phyloP scores from a whole-genome alignment of 2,113 vertebrate species.

The Nicator chloris region DNA sequence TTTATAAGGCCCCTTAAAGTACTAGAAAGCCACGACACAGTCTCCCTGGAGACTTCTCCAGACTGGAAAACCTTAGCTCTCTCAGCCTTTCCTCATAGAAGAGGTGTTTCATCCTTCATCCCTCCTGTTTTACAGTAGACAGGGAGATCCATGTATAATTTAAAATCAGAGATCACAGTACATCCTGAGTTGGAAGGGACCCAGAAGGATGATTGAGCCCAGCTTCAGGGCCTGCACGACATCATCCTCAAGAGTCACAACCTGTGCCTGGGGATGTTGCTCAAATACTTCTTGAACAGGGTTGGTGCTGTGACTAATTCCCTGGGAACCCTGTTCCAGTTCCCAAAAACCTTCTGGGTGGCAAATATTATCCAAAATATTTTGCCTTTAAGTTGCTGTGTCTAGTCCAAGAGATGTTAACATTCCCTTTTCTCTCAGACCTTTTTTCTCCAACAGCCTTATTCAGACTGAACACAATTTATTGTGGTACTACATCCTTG shows the following conservation, averaged over 20 bases:
- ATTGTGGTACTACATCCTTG: accelerated
- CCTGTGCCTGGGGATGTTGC: neutral
- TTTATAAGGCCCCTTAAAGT: neutral
- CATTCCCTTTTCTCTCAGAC: neutral
- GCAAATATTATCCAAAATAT: neutral
- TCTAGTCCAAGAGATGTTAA: neutral
- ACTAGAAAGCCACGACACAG: accelerated
- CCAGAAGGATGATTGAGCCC: neutral
- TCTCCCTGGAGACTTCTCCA: neutral
- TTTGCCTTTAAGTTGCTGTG: neutral
- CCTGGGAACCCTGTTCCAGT: neutral
- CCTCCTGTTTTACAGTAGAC: neutral
- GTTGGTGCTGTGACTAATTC: neutral
- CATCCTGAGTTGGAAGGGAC: neutral
- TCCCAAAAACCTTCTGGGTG: too few relatives aligned
- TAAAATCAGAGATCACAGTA: neutral
- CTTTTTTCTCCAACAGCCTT: accelerated
- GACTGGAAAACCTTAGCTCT: neutral
- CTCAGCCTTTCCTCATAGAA: neutral
- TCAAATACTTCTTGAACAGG: neutral
- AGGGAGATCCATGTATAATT: neutral
- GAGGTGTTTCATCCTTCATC: neutral
- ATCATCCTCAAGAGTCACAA: neutral
- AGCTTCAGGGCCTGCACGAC: neutral
- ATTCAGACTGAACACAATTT: neutral